phyloP scores from a whole-genome alignment of 2,888 invertebrate genomes.

The Asteroscopus sphinx region DNA sequence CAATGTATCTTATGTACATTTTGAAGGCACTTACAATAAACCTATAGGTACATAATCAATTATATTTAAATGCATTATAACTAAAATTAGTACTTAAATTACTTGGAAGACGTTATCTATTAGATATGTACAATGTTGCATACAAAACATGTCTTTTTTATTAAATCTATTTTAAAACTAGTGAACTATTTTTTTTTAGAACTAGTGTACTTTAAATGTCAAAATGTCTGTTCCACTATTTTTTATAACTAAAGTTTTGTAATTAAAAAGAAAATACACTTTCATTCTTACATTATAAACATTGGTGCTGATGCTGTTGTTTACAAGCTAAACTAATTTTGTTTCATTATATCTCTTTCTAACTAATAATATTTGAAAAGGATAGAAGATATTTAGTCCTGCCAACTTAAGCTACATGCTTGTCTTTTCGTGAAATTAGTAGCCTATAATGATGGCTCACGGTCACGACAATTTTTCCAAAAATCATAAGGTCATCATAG shows the following conservation, averaged over 20 bases:
- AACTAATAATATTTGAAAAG: too few relatives aligned
- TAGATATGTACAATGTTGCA: conserved; percentile 71
- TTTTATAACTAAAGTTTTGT: conserved; percentile 1
- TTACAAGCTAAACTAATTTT: too few relatives aligned
- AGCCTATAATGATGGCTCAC: too few relatives aligned
- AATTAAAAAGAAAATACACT: conserved; percentile 7
- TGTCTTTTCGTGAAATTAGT: too few relatives aligned
- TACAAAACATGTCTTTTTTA: conserved; percentile 74
- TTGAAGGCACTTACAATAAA: conserved; percentile 59
- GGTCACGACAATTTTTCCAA: too few relatives aligned
- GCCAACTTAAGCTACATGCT: too few relatives aligned
- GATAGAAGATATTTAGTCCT: too few relatives aligned
- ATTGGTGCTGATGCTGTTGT: too few relatives aligned
- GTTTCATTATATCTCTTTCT: too few relatives aligned
- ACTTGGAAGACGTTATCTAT: conserved; percentile 77
- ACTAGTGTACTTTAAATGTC: conserved; percentile 65
- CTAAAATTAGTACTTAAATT: conserved; percentile 68
- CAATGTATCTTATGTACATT: conserved; percentile 61
- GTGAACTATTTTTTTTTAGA: conserved; percentile 58
- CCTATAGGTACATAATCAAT: conserved; percentile 43
- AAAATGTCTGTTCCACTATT: conserved; percentile 13
- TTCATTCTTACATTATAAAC: neutral
- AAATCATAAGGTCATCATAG: too few relatives aligned
- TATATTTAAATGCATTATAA: conserved; percentile 65
- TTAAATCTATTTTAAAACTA: conserved; percentile 58